Evolutionary conservation across 1,140 invertebrate genomes (phyloP), one percentile per base, ranked within the genome.

Genomic region (Cydia splendana): DNA sequence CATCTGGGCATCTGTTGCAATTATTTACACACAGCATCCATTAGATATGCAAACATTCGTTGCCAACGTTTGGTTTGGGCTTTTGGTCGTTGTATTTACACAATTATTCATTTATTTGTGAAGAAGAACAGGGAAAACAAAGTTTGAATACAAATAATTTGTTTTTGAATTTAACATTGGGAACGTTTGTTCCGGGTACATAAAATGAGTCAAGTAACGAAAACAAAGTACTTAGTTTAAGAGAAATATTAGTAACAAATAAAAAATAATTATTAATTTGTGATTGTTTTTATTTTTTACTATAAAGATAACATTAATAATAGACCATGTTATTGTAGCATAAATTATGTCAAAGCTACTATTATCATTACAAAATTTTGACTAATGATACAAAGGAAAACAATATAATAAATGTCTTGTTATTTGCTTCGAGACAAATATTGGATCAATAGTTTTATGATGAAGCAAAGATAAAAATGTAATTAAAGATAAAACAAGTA

Each of bases 1-100:
- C 67, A 38, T 71, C 67, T 71, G 67, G 34, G 38, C 67, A 71
- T 71, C 34, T 71, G 67, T 71, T 71, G 67, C 67, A 71, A 71
- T 71, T 71, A 71, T 71, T 71, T 71, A 71, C 67, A 45, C 65
- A 7, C 20, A 30, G 15, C 30, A 42, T 71, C 67, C 67, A 42
- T 71, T 71, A 71, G 67, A 10, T 10, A 71, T 38, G 67, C 67
- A 71, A 71, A 71, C 67, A 71, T 71, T 71, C 34, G 67, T 9
- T 0, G 65, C 67, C 30, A 71, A 71, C 34, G 34, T 71, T 71
- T 71, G 67, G 2, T 10, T 71, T 15, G 6, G 9, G 15, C 12
- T 71, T 71, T 69, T 65, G 9, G 20, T 24, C 7, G 34, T 15
- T 24, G 30, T 30, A 69, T 69, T 69, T 42, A 71, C 38, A 71